Evolutionary conservation across 2,797 vertebrate species (phyloP).

Genomic region (Bucorvus abyssinicus): DNA sequence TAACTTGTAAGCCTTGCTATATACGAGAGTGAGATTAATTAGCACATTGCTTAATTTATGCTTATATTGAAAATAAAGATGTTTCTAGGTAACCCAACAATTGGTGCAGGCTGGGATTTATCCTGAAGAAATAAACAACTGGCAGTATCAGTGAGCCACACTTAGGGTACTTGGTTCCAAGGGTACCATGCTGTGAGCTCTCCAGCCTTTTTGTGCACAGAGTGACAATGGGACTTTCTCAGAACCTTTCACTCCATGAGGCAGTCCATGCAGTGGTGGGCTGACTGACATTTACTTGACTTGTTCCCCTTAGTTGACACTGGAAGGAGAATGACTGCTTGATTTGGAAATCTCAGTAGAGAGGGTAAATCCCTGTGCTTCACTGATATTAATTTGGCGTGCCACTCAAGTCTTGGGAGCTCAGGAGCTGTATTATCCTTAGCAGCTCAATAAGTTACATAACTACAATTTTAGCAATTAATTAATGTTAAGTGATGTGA

Average conservation of each 20-base stretch:
- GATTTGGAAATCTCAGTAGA: constrained; percentile 25
- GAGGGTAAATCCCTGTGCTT: constrained; percentile 35
- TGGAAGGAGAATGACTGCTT: background rate
- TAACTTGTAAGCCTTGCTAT: background rate
- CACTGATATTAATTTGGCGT: background rate
- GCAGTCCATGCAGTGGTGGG: background rate
- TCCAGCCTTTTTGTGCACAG: rapidly evolving
- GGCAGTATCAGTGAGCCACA: background rate
- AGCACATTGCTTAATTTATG: background rate
- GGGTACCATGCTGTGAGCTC: background rate
- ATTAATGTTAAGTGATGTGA: constrained; percentile 59
- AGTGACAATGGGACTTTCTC: background rate
- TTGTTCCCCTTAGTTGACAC: background rate
- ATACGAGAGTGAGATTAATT: background rate
- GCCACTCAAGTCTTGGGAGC: constrained; percentile 17
- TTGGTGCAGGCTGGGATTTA: background rate
- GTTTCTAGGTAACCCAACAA: background rate
- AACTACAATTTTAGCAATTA: constrained; percentile 62
- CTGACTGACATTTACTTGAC: background rate
- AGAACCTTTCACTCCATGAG: background rate
- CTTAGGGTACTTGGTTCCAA: background rate
- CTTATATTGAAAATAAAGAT: background rate
- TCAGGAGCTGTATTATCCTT: constrained; percentile 23
- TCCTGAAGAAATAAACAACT: background rate
- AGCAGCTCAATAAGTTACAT: constrained; percentile 42